Evolutionary conservation across 2,888 invertebrate species (phyloP), one percentile per base, ranked within the genome.

Genomic region (Erebia ligea): DNA sequence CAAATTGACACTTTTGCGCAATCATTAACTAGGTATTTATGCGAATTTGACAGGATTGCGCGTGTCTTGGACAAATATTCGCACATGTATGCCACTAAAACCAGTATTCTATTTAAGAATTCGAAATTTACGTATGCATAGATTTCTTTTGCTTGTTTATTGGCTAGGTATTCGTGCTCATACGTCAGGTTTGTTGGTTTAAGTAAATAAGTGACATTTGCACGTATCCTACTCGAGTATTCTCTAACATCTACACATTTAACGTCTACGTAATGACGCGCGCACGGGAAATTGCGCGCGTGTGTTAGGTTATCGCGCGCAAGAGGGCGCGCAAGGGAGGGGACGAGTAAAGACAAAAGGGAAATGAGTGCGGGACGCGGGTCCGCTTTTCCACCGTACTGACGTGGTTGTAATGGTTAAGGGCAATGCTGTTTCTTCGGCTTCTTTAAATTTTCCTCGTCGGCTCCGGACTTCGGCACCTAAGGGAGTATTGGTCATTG

Each of bases 361-460:
- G 72, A 77, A 76, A 68, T 73, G 71, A 67, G 76, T 62, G 79
- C 78, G 77, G 80, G 80, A 78, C 80, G 80, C 78, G 77, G 68
- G 67, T 69, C 90, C 89, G 88, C 89, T 86, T 84, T 86, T 86
- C 85, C 87, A 86, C 90, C 82, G 90, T 91, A 92, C 92, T 91
- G 92, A 92, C 79, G 81, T 81, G 81, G 80, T 76, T 86, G 81
- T 90, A 91, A 90, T 88, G 91, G 95, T 95, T 95, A 95, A 95
- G 95, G 95, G 93, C 94, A 94, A 86, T 96, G 95, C 86, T 95
- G 95, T 91, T 96, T 96, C 90, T 96, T 96, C 81, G 95, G 95
- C 88, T 96, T 96, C 93, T 96, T 96, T 87, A 96, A 95, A 84
- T 97, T 96, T 84, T 98, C 97, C 85, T 97, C 97, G 80, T 97